Base-by-base conservation (phyloP, 2,797 vertebrate genomes). In the Rhabdomys pumilio region DNA sequence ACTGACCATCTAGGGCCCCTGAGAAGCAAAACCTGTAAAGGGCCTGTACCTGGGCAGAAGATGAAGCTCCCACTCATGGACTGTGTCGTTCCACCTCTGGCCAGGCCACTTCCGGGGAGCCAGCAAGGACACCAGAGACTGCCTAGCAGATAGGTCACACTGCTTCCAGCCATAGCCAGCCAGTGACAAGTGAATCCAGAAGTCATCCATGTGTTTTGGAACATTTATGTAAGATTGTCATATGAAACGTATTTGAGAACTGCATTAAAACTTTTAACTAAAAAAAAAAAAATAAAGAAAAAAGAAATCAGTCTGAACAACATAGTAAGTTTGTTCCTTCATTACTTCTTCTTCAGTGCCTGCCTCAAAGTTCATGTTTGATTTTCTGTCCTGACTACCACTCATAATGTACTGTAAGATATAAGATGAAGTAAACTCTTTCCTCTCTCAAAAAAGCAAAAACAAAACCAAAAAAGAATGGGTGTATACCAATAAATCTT, bases 221-320 rank as follows among this genome's bases (percentile, higher is more conserved):
- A 98, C 97, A 95, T 97, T 97, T 98, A 10, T 98, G 97, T 98
- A 98, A 98, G 97, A 97, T 91, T 98, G 98, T 97, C 96, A 77
- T 98, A 98, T 98, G 96, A 97, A 98, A 98, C 98, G 95, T 98
- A 97, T 96, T 97, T 98, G 97, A 98, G 97, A 98, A 97, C 98
- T 97, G 95, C 98, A 98, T 98, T 98, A 98, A 98, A 98, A 98
- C 96, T 97, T 98, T 97, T 96, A 97, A 98, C 95, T 98, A 96
- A 98, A 97, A 44, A 3, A 44, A 44, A 44, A 5, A 44, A n/a
- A n/a, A n/a, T n/a, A 44, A 44, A 44, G 44, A 44, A 44, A 44
- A 44, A 44, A 44, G 3, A 50, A 50, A 50, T 50, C 50, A 50
- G 10, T 11, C 50, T 50, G 50, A 50, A 50, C 9, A 50, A 50